These are phyloP conservation scores for Phengaris alcon DNA, from an alignment of 2,888 invertebrate genomes.

Conservation along the genomic window DNA sequence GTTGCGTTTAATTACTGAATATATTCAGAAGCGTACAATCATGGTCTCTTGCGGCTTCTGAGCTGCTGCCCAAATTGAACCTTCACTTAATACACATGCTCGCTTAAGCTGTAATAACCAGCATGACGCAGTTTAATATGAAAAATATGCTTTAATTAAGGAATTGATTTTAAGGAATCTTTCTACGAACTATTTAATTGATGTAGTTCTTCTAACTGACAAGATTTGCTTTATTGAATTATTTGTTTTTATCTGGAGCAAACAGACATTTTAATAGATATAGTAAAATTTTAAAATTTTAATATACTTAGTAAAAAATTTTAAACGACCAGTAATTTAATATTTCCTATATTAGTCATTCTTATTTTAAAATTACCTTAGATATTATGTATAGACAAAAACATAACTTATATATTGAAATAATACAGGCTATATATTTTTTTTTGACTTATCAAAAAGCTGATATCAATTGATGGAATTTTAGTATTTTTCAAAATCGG, in stretches of 20 bases:
- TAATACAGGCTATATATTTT: no score
- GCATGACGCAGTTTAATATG: not conserved
- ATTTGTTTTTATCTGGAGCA: not conserved
- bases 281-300: no score
- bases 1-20: slow-evolving; percentile 52
- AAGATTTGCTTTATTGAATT: not conserved
- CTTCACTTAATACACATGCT: slow-evolving; percentile 13
- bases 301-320: no score
- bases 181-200: not conserved
- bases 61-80: slow-evolving; percentile 23
- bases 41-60: slow-evolving; percentile 8
- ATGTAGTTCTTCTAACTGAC: not conserved
- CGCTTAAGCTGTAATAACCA: slow-evolving; percentile 6
- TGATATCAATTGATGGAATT: no score
- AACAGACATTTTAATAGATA: no score
- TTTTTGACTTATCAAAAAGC: no score
- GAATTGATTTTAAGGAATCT: not conserved
- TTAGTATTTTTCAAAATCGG: no score
- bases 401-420: no score
- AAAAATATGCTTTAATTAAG: not conserved
- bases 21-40: slow-evolving; percentile 41
- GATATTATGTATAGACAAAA: no score
- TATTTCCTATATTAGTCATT: no score
- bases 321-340: no score
- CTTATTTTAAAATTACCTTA: no score